phyloP scores from a whole-genome alignment of 2,797 vertebrate species.

The Somateria mollissima region DNA sequence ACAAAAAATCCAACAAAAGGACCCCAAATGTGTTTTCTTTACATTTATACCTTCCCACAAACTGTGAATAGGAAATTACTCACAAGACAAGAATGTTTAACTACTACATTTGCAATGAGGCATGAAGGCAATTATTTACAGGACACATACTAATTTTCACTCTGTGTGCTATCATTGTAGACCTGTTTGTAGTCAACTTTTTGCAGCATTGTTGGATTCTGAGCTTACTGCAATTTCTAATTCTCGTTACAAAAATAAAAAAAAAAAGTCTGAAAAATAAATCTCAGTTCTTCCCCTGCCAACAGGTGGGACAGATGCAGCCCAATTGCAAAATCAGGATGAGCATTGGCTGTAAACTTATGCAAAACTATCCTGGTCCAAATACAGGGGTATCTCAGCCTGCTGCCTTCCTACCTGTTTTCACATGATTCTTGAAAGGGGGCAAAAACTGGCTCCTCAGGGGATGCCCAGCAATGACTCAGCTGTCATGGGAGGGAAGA shows the following conservation, averaged over 20 bases:
- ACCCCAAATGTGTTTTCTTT: conserved; percentile 56
- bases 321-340: background rate
- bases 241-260: background rate
- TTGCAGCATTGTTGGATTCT: conserved; percentile 7
- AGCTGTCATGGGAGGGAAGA: background rate
- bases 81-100: conserved; percentile 56
- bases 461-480: background rate
- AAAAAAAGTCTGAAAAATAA: background rate
- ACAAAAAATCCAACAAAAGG: conserved; percentile 37
- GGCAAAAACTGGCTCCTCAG: background rate
- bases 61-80: conserved; percentile 46
- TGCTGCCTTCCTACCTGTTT: background rate
- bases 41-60: conserved; percentile 61
- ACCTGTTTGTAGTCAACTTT: conserved; percentile 41
- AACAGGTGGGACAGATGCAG: background rate
- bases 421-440: background rate
- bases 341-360: background rate
- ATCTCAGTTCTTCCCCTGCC: background rate
- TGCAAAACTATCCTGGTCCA: background rate
- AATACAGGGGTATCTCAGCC: background rate
- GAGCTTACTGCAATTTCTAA: conserved; percentile 1
- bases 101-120: conserved; percentile 57
- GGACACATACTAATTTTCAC: conserved; percentile 48
- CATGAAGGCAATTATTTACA: conserved; percentile 52
- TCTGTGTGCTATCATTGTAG: conserved; percentile 45